Percentiles rank a stretch among this genome's conserved stretches.
Conservation (phyloP, 2,888 invertebrate genomes). For the Lamellibrachia columna region DNA sequence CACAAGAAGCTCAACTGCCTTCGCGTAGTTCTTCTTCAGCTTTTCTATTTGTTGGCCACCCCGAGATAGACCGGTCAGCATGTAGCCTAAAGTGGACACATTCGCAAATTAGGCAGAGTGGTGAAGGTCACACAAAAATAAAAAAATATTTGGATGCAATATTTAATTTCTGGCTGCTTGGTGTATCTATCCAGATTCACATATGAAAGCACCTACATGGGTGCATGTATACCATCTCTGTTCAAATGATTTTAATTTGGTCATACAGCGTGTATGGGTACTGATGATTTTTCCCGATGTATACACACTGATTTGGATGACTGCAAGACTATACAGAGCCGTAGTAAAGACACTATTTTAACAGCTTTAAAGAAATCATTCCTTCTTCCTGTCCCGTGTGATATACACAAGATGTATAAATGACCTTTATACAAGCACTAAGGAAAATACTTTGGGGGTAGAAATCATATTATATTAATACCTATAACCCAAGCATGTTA, state of each 20-base stretch:
- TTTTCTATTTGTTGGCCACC: slow-evolving; percentile 97
- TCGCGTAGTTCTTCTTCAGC: slow-evolving; percentile 94
- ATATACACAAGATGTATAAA: too few relatives aligned
- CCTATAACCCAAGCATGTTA: not conserved
- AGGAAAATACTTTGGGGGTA: not conserved
- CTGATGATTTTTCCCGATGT: too few relatives aligned
- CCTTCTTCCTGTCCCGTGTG: too few relatives aligned
- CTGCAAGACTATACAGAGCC: too few relatives aligned
- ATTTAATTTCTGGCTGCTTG: not conserved
- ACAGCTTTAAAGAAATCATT: too few relatives aligned
- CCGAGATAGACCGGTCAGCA: slow-evolving; percentile 93
- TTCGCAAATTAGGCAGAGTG: not conserved
- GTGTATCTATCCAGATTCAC: not conserved
- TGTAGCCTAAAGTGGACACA: slow-evolving; percentile 74
- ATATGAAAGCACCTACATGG: not conserved
- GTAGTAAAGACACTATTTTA: too few relatives aligned
- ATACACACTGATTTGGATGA: too few relatives aligned
- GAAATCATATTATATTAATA: not conserved
- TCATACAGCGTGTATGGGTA: too few relatives aligned
- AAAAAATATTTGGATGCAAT: not conserved
- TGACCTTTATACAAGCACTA: too few relatives aligned
- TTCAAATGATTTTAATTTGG: too few relatives aligned
- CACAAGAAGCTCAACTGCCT: slow-evolving; percentile 93
- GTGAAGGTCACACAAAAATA: not conserved
- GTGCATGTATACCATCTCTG: not conserved